phyloP scores from a whole-genome alignment of 2,888 invertebrate species.

The Drosophila fungiperda region DNA sequence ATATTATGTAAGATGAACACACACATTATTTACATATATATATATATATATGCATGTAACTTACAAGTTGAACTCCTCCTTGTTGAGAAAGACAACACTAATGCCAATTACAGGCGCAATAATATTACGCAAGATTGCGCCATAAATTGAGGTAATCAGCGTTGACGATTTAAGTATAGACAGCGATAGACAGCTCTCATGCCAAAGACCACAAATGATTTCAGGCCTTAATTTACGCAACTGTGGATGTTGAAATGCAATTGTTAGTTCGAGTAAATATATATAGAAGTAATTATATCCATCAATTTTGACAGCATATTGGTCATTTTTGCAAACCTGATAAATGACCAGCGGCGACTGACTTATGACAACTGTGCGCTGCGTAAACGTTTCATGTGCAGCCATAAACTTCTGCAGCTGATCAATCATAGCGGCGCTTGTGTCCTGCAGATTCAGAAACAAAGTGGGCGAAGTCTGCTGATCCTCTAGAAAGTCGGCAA shows the following conservation, averaged over 20 bases:
- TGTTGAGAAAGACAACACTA: slow-evolving; percentile 84
- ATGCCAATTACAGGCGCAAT: slow-evolving; percentile 85
- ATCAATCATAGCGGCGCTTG: slow-evolving; percentile 81
- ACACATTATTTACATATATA: background rate
- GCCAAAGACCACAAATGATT: slow-evolving; percentile 85
- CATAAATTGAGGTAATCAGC: slow-evolving; percentile 84
- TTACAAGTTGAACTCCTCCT: slow-evolving; percentile 85
- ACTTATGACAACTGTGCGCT: slow-evolving; percentile 83
- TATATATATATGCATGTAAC: slow-evolving; percentile 29
- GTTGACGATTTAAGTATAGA: slow-evolving; percentile 84
- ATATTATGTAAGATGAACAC: slow-evolving; percentile 3
- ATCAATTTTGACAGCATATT: background rate
- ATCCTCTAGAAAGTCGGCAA: slow-evolving; percentile 77
- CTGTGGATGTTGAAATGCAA: slow-evolving; percentile 52
- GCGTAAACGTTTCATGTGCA: slow-evolving; percentile 75
- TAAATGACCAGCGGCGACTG: slow-evolving; percentile 84
- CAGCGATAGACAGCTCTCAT: slow-evolving; percentile 82
- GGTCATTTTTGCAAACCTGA: slow-evolving; percentile 69
- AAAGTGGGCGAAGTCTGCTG: slow-evolving; percentile 81
- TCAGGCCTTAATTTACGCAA: slow-evolving; percentile 84
- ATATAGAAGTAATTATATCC: background rate
- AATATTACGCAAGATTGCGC: slow-evolving; percentile 84
- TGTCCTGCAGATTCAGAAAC: slow-evolving; percentile 83
- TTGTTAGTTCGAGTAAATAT: background rate
- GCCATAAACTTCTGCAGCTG: slow-evolving; percentile 79